phyloP scores from a whole-genome alignment of 1,140 invertebrate species.

The Elysia chlorotica region DNA sequence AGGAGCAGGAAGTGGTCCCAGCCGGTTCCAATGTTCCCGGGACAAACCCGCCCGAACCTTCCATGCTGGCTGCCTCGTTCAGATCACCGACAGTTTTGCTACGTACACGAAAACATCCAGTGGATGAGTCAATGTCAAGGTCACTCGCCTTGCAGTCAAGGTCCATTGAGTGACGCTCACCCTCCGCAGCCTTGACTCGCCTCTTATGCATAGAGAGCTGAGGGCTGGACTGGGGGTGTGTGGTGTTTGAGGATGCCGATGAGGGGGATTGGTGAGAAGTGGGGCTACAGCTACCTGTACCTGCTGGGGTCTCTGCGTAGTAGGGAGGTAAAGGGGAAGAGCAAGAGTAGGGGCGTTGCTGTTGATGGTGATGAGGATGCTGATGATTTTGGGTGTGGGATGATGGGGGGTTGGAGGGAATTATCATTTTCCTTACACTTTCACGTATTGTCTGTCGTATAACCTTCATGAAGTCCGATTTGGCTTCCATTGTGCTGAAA shows the following conservation, averaged over 20 bases:
- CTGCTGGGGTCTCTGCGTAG: background rate
- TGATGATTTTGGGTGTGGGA: background rate
- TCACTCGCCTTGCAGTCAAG: conserved; percentile 69
- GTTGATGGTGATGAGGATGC: background rate
- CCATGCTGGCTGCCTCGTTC: conserved; percentile 72
- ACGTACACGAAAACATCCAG: conserved; percentile 77
- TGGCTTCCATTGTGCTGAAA: conserved; percentile 87
- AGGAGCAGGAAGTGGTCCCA: conserved; percentile 68
- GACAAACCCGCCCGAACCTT: conserved; percentile 78
- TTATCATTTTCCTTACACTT: conserved; percentile 55
- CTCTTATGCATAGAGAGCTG: conserved; percentile 71
- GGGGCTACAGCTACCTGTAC: background rate
- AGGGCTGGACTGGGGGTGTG: conserved; percentile 21
- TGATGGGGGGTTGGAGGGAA: conserved; percentile 13
- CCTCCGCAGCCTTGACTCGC: conserved; percentile 50
- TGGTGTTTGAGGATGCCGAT: background rate
- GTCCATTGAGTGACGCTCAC: conserved; percentile 86
- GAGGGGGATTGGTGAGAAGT: conserved; percentile 7
- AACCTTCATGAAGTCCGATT: conserved; percentile 94
- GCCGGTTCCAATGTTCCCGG: conserved; percentile 61
- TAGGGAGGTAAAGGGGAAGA: background rate
- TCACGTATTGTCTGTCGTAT: conserved; percentile 95
- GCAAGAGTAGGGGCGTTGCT: background rate
- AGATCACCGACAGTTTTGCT: conserved; percentile 88
- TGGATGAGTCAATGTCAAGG: conserved; percentile 72